A percentile compares a stretch with the other conserved stretches of the same genome.
Conservation (phyloP, 2,113 vertebrate genomes). For the Piaya cayana region DNA sequence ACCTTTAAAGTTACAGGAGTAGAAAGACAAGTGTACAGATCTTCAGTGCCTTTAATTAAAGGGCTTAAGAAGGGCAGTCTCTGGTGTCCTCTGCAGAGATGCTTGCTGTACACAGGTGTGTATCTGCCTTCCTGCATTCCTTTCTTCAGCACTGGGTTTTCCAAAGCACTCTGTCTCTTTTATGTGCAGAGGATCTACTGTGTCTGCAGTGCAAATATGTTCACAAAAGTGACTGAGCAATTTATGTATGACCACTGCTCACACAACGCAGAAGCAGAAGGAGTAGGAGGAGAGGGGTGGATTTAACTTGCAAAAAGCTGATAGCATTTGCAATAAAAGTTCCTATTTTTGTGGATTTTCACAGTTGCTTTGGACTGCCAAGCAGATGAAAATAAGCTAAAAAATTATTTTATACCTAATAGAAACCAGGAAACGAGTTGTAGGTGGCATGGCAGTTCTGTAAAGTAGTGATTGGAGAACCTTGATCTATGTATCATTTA, state of each 20-base stretch:
- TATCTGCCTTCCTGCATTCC: not conserved
- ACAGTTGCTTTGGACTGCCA: not conserved
- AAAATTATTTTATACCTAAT: not conserved
- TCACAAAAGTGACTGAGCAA: rapidly evolving
- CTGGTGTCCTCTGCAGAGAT: not conserved
- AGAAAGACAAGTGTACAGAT: not conserved
- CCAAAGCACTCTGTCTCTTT: not conserved
- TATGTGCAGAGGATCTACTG: not conserved
- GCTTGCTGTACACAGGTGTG: rapidly evolving
- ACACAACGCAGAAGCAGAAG: not conserved
- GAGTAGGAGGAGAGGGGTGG: not conserved
- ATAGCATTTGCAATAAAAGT: not conserved
- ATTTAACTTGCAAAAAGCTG: not conserved
- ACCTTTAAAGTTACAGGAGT: not conserved
- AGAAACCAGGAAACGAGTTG: rapidly evolving
- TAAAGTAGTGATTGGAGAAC: not conserved
- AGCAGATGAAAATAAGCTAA: not conserved
- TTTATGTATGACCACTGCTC: not conserved
- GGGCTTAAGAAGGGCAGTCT: not conserved
- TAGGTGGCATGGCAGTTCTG: rapidly evolving
- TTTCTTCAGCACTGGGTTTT: not conserved
- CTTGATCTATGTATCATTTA: rapidly evolving
- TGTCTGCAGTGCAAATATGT: rapidly evolving
- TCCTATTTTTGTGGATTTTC: not conserved
- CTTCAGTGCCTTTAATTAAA: not conserved